phyloP scores from a whole-genome alignment of 2,113 vertebrate species.

The Smithornis capensis region DNA sequence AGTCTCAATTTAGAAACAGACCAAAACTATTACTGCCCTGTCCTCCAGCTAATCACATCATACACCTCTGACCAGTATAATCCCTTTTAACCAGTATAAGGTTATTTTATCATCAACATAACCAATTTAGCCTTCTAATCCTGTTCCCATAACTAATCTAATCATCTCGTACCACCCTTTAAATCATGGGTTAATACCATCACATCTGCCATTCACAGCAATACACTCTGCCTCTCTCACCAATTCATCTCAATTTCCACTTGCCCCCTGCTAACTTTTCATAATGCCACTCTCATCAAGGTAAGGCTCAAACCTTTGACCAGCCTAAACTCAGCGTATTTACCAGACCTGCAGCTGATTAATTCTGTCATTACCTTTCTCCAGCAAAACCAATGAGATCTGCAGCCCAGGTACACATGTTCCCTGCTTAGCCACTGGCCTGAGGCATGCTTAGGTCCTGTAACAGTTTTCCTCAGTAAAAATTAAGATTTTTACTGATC shows the following conservation, averaged over 20 bases:
- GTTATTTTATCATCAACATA: slow-evolving; percentile 39
- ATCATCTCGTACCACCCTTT: slow-evolving; percentile 27
- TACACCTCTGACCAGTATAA: slow-evolving; percentile 55
- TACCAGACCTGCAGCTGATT: background rate
- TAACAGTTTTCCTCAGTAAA: background rate
- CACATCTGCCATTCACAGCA: slow-evolving; percentile 32
- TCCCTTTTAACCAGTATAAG: slow-evolving; percentile 48
- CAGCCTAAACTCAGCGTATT: background rate
- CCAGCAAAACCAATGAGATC: background rate
- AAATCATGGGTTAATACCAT: slow-evolving; percentile 47
- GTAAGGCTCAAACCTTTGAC: background rate
- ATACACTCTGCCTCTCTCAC: background rate
- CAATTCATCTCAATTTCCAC: background rate
- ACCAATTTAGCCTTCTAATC: slow-evolving; percentile 64
- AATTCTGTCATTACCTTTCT: background rate
- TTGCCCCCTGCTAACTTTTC: slow-evolving; percentile 9
- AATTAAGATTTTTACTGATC: too few species aligned
- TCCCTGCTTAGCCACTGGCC: background rate
- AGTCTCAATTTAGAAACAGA: slow-evolving; percentile 54
- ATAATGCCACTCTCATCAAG: background rate
- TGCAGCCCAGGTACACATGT: background rate
- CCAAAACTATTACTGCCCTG: slow-evolving; percentile 56
- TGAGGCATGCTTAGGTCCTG: background rate
- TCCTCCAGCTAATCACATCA: slow-evolving; percentile 49
- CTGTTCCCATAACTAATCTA: slow-evolving; percentile 59